Percentiles rank a stretch among this genome's conserved stretches.
These are phyloP conservation scores for Troides aeacus DNA, from an alignment of 2,888 invertebrate species.

Conservation along the genomic window DNA sequence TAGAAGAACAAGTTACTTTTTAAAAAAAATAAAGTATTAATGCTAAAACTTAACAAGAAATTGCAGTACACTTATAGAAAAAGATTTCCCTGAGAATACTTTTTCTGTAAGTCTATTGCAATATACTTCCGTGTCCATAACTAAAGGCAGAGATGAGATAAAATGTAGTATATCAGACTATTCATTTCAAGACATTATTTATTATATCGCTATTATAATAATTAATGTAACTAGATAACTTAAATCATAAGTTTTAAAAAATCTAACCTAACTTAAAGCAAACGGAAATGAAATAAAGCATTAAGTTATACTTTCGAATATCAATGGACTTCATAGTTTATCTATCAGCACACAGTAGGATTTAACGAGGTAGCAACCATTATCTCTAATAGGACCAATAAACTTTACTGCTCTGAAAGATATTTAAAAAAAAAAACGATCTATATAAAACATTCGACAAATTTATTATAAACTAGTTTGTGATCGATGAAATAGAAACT, in stretches of 20 bases:
- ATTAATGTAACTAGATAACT: no score
- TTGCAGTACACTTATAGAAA: neutral
- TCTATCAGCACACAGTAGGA: neutral
- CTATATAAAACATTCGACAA: neutral
- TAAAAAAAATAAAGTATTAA: neutral
- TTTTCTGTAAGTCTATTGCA: no score
- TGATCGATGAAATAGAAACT: constrained; percentile 1
- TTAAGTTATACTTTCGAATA: no score
- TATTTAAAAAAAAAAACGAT: neutral
- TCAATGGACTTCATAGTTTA: no score
- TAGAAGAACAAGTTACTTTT: neutral
- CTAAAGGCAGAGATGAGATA: neutral
- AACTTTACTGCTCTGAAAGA: neutral
- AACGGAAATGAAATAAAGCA: no score
- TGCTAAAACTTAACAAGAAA: neutral
- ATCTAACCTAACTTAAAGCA: no score
- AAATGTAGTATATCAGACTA: neutral
- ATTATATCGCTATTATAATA: no score
- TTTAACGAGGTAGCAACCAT: neutral
- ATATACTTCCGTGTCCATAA: neutral
- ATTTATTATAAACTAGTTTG: constrained; percentile 1
- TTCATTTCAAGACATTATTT: neutral
- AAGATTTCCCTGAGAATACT: neutral
- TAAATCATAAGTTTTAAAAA: no score
- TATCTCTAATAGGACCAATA: neutral